These are phyloP conservation scores for Artibeus lituratus DNA, from an alignment of 2,797 vertebrate genomes.

Conservation along the genomic window DNA sequence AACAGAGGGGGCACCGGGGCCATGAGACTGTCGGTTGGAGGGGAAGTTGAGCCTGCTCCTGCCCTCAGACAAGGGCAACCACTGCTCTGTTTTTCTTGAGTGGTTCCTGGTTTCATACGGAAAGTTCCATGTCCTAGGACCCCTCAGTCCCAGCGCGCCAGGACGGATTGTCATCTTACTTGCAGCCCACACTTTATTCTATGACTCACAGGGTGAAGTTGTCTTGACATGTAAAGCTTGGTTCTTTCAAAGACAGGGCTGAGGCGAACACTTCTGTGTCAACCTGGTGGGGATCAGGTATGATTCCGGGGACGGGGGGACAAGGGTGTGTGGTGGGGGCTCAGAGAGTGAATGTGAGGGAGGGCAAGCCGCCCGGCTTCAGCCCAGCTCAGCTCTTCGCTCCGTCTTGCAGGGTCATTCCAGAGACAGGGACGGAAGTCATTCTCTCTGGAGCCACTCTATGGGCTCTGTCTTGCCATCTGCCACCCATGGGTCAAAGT, in stretches of 20 bases:
- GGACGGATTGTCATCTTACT: neutral
- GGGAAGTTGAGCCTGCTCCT: neutral
- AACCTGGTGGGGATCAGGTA: neutral
- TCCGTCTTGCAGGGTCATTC: neutral
- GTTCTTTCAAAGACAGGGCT: neutral
- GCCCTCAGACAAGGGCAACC: neutral
- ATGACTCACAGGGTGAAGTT: neutral
- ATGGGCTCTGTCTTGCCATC: neutral
- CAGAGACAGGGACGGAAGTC: neutral
- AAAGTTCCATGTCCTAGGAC: neutral
- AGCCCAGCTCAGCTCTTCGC: too few species aligned
- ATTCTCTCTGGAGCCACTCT: neutral
- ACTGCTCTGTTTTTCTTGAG: neutral
- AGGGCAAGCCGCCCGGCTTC: neutral
- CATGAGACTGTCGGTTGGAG: neutral
- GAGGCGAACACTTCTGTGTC: neutral
- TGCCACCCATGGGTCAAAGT: neutral
- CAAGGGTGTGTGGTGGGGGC: neutral
- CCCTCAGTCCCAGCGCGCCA: neutral
- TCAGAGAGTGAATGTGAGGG: accelerated
- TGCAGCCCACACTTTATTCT: neutral
- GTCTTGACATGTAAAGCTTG: neutral
- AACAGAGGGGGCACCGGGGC: neutral
- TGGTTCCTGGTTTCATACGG: neutral
- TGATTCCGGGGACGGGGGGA: neutral